phyloP scores from a whole-genome alignment of 2,888 invertebrate genomes.

The Philhelius pedissequus region DNA sequence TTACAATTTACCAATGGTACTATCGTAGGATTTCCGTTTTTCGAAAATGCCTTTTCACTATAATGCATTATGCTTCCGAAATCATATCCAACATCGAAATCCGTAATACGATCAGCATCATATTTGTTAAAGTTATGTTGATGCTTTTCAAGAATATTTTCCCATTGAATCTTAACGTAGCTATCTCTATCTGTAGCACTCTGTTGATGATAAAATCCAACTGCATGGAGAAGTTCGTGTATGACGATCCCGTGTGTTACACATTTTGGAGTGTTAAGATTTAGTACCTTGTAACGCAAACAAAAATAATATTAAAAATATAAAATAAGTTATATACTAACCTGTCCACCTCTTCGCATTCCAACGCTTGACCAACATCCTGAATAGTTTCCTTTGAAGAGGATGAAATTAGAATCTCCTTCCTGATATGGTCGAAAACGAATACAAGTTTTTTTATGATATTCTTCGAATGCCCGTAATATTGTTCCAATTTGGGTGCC shows the following conservation, averaged over 20 bases:
- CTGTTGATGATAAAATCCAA: constrained; percentile 92
- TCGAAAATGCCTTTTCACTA: constrained; percentile 84
- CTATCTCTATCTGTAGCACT: constrained; percentile 88
- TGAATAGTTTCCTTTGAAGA: constrained; percentile 80
- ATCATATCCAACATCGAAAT: constrained; percentile 85
- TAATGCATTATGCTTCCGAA: constrained; percentile 88
- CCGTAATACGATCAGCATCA: constrained; percentile 82
- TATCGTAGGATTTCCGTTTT: constrained; percentile 84
- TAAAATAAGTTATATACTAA: constrained; percentile 21
- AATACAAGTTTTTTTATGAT: constrained; percentile 83
- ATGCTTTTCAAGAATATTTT: constrained; percentile 81
- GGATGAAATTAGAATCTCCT: constrained; percentile 81
- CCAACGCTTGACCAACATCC: constrained; percentile 87
- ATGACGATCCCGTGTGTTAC: constrained; percentile 84
- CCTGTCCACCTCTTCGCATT: constrained; percentile 82
- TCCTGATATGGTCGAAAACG: constrained; percentile 82
- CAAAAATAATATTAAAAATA: neutral
- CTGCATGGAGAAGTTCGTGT: constrained; percentile 89
- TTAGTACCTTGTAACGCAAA: constrained; percentile 77
- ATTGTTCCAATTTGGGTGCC: constrained; percentile 80
- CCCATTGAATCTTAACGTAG: constrained; percentile 86
- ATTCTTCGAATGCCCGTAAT: constrained; percentile 81
- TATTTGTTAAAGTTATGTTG: constrained; percentile 84
- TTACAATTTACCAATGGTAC: constrained; percentile 79
- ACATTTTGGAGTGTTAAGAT: constrained; percentile 81